phyloP scores from a whole-genome alignment of 2,113 vertebrate species.

The Pogonocichla stellata region DNA sequence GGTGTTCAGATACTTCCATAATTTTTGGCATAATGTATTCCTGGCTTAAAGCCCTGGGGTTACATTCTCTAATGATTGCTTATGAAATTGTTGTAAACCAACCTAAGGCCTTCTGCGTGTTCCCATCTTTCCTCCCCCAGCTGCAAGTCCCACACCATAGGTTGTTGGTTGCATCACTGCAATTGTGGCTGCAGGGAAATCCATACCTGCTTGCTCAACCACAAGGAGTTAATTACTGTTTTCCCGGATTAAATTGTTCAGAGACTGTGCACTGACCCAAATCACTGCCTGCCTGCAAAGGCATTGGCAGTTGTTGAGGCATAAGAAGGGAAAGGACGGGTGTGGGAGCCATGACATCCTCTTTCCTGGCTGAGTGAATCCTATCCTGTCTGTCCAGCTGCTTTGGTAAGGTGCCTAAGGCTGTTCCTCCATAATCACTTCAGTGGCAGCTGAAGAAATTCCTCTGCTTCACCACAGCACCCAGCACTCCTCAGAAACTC shows the following conservation, averaged over 20 bases:
- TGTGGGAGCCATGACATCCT: rapidly evolving
- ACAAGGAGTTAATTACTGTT: not conserved
- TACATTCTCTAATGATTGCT: not conserved
- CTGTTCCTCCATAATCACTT: not conserved
- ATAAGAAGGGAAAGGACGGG: not conserved
- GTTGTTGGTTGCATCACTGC: rapidly evolving
- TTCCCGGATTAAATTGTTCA: not conserved
- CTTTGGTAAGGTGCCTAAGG: not conserved
- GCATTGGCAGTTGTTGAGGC: rapidly evolving
- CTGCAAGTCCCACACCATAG: rapidly evolving
- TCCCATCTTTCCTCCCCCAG: not conserved
- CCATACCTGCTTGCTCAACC: not conserved
- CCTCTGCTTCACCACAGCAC: not conserved
- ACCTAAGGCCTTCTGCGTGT: rapidly evolving
- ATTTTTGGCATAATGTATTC: not conserved
- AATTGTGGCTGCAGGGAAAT: not conserved
- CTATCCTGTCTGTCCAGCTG: rapidly evolving
- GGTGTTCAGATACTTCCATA: not conserved
- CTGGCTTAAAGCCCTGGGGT: not conserved
- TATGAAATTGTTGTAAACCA: not conserved
- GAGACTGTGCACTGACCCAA: not conserved
- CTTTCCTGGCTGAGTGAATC: not conserved
- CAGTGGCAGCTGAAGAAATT: not conserved
- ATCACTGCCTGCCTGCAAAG: not conserved
- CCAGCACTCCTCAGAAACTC: not conserved